Evolutionary conservation across 2,888 invertebrate genomes (phyloP), one percentile per base, ranked within the genome.

Genomic region (Scaeva pyrastri): DNA sequence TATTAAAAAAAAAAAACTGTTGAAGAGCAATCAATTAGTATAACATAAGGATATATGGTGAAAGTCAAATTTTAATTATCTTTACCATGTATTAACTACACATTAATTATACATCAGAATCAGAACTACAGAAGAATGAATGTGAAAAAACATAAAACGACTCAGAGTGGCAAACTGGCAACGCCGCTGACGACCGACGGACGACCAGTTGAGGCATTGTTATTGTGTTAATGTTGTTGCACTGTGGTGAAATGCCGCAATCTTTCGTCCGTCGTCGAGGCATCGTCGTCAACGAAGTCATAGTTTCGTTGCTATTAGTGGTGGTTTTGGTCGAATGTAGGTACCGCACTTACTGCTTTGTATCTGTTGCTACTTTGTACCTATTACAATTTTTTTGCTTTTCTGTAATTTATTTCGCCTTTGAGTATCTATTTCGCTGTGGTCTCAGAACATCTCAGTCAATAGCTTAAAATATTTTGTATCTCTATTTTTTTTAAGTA

Each of bases 301-400:
- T 62, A 16, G 48, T 73, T n/a, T 73, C 41, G 41, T 41, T 26
- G 71, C n/a, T 55, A 39, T 12, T 7, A 41, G 52, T 72, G 52
- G 21, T 55, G 55, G 41, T 48, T 70, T 56, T 48, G 74, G 66
- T 74, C 31, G 43, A 73, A 70, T 56, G 43, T 41, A 79, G 36
- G 71, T 2, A 55, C 3, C 19, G n/a, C n/a, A 79, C 14, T 6
- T 23, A 31, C 31, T 64, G 56, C 45, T 45, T 77, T 74, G 73
- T 78, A 86, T 86, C 81, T 78, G 86, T 86, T 86, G 81, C 81
- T 81, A 73, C 48, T 75, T 77, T 81, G 73, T 26, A 26, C n/a
- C n/a, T 78, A 64, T 70, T 77, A 62, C 43, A 66, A 58, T 31
- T 68, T 64, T 62, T 62, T 68, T 79, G 31, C 16, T 66, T 39